Base-by-base conservation (phyloP, 2,113 vertebrate species). In the Formicarius rufipectus region DNA sequence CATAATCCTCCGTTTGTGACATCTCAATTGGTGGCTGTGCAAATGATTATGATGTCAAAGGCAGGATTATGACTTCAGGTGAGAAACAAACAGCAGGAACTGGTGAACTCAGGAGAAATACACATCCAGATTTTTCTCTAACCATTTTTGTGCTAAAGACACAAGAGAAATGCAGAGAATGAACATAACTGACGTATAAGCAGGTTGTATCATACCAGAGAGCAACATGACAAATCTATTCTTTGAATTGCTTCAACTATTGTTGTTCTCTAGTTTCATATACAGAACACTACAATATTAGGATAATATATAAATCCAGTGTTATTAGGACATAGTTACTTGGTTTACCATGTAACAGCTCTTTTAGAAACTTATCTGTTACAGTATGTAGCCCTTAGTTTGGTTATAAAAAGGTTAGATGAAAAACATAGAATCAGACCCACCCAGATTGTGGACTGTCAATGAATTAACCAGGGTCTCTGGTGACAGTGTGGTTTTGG, bases 11-110 rank as follows among this genome's bases (percentile, higher is more conserved):
- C 8, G 0, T 92, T 95, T 94, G 89, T 97, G 97, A 97, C 96
- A 96, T 97, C 96, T 97, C 95, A 93, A 91, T 92, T 87, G 96
- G 93, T 95, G 95, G 75, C 78, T 86, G 84, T 90, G 89, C 95
- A 96, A 96, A 97, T 95, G 93, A 96, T 97, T 94, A 96, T 86
- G 93, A 96, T 97, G 96, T 97, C 95, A 96, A 96, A 96, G 90
- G 80, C 92, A 85, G 77, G 93, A 95, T 95, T 96, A 95, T 92
- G 94, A 95, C 87, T 97, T 97, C 95, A 96, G 92, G 97, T 97
- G 96, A 96, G 95, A 95, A 95, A 92, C 45, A 96, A 96, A 92
- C 95, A 90, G 95, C 93, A 93, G 96, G 97, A 91, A 78, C 79
- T 60, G 59, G 66, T 95, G 94, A 96, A 93, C 92, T 93, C 45